Evolutionary conservation across 2,113 vertebrate species (phyloP), one percentile per base, ranked within the genome.

Genomic region (Caranx ignobilis): DNA sequence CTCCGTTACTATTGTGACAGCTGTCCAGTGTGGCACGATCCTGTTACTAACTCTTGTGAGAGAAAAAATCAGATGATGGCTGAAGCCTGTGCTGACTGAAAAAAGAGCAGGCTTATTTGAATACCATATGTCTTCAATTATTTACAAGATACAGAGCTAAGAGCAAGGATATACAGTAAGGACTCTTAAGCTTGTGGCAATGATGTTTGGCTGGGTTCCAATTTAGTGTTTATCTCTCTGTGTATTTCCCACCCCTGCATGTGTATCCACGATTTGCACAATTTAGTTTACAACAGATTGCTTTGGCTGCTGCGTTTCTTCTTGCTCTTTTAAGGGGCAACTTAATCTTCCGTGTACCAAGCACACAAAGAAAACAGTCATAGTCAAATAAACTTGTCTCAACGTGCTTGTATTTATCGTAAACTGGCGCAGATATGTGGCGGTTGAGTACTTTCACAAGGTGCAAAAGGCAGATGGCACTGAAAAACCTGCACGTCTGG

Each of bases 11-110:
- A 11, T 64, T 21, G 21, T 79, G 67, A 81, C 80, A 78, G 55
- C 66, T 79, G 71, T 69, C 26, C 65, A 3, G 32, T 50, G 54
- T 34, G 26, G n/a, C 48, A 79, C 71, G 56, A 73, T 86, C 48
- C n/a, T 62, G 57, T 80, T 78, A 37, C 61, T 5, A 65, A 21
- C 60, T 59, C 47, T 41, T 63, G 34, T 61, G 70, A 78, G 70
- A 78, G 78, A 64, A 18, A 41, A 11, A 39, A 52, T 86, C 54
- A 79, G 62, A 64, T 68, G 48, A 69, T 37, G 41, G 55, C 57
- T 88, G 83, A 71, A 60, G 37, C 41, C 65, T 72, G 71, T 11
- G 32, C 39, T 41, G 45, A 69, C 31, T 70, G 54, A 60, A 15
- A 39, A 39, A 39, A 47, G 15, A 50, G 48, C 13, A 47, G 13